A percentile compares a stretch with the other conserved stretches of the same genome.
Evolutionary conservation across 2,113 vertebrate species (phyloP).

Genomic region (Dendrocopos noguchii): DNA sequence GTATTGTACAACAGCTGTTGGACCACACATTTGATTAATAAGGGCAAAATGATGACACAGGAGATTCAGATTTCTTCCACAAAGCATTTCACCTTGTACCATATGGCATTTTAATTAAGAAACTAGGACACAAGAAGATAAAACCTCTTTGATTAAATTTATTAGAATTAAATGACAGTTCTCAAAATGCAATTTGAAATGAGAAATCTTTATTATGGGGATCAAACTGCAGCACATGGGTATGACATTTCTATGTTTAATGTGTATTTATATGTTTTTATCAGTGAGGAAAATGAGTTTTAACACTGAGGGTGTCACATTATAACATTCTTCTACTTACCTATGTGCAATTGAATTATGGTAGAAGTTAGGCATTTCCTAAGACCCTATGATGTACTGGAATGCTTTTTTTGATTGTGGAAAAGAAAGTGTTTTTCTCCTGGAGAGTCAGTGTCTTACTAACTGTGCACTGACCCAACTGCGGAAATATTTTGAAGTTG

Average conservation of each 20-base stretch:
- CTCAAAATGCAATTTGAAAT: neutral
- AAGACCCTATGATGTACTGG: neutral
- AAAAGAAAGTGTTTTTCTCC: neutral
- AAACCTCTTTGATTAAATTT: neutral
- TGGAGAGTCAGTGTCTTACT: neutral
- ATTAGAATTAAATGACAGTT: conserved; percentile 4
- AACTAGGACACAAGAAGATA: neutral
- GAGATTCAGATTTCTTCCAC: conserved; percentile 8
- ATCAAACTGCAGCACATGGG: neutral
- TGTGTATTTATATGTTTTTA: neutral
- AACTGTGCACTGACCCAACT: neutral
- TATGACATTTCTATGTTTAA: neutral
- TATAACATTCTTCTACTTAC: neutral
- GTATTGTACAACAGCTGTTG: neutral
- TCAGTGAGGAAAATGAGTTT: neutral
- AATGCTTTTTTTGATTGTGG: neutral
- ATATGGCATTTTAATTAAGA: conserved; percentile 34
- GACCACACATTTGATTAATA: neutral
- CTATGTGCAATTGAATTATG: neutral
- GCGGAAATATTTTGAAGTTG: neutral
- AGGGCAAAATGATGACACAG: conserved; percentile 1
- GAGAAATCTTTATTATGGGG: neutral
- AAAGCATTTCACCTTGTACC: conserved; percentile 23
- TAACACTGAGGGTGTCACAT: neutral
- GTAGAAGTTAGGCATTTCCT: neutral